Evolutionary conservation across 2,113 vertebrate genomes (phyloP).

Genomic region (Bufo bufo): DNA sequence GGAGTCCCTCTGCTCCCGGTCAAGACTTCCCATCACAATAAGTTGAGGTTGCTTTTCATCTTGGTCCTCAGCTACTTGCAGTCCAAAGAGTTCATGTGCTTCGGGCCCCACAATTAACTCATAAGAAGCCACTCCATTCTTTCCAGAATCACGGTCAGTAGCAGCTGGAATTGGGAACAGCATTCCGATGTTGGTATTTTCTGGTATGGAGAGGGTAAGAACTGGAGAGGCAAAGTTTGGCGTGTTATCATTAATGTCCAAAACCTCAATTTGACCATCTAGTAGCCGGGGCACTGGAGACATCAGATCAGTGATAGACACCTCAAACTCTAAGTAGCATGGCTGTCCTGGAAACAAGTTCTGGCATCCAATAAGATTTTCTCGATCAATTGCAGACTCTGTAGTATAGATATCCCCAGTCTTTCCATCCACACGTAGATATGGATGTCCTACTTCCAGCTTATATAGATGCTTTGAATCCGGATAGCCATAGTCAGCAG

Average conservation of each 20-base stretch:
- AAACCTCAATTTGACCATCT: constrained; percentile 92
- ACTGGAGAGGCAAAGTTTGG: constrained; percentile 93
- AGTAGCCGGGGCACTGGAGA: constrained; percentile 84
- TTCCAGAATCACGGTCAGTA: constrained; percentile 84
- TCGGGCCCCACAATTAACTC: constrained; percentile 82
- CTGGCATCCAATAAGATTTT: constrained; percentile 88
- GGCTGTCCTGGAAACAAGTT: constrained; percentile 82
- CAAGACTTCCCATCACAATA: constrained; percentile 91
- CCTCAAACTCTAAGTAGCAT: constrained; percentile 94
- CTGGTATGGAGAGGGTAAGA: constrained; percentile 89
- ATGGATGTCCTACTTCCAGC: constrained; percentile 89
- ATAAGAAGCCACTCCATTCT: constrained; percentile 89
- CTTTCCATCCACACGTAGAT: constrained; percentile 92
- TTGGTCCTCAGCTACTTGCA: constrained; percentile 89
- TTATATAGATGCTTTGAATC: constrained; percentile 94
- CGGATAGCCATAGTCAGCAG: constrained; percentile 87
- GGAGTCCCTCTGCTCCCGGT: constrained; percentile 92
- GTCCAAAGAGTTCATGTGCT: constrained; percentile 86
- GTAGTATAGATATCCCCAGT: constrained; percentile 97
- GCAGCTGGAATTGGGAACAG: constrained; percentile 90
- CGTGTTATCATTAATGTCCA: constrained; percentile 97
- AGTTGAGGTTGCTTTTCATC: constrained; percentile 93
- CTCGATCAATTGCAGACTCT: constrained; percentile 89
- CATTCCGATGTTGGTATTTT: constrained; percentile 88
- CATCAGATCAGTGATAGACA: constrained; percentile 92